phyloP scores from a whole-genome alignment of 2,888 invertebrate genomes.

The Drosophila cognata region DNA sequence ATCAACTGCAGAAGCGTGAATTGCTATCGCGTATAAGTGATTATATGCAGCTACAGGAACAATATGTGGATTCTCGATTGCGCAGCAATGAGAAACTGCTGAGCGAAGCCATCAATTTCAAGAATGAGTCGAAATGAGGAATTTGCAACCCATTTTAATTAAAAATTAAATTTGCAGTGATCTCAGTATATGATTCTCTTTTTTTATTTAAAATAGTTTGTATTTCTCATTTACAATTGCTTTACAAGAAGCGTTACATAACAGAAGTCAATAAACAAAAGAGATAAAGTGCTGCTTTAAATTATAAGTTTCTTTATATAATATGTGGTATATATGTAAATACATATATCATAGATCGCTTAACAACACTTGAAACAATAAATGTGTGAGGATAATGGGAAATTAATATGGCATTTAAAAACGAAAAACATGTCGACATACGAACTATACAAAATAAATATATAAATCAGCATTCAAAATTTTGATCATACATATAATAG shows the following conservation, averaged over 20 bases:
- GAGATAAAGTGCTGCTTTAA: conserved; percentile 33
- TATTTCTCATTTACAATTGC: conserved; percentile 69
- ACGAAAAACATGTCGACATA: conserved; percentile 27
- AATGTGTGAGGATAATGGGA: conserved; percentile 25
- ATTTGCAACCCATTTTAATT: background rate
- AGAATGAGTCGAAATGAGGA: background rate
- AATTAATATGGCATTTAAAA: conserved; percentile 56
- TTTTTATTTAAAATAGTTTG: conserved; percentile 76
- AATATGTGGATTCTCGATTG: conserved; percentile 25
- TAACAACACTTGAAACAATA: conserved; percentile 43
- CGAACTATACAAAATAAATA: conserved; percentile 71
- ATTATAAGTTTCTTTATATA: conserved; percentile 9
- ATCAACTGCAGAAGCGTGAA: conserved; percentile 33
- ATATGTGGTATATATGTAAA: conserved; percentile 3
- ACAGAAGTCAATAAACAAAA: conserved; percentile 36
- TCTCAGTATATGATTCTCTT: background rate
- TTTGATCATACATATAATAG: conserved; percentile 29
- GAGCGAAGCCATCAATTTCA: background rate
- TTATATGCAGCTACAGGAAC: conserved; percentile 33
- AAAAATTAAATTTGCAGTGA: background rate
- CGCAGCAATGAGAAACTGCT: conserved; percentile 20
- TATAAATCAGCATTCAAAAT: conserved; percentile 60
- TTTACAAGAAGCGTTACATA: conserved; percentile 47
- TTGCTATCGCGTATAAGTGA: conserved; percentile 30
- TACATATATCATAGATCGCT: conserved; percentile 11